These are phyloP conservation scores for Clarias batrachus DNA, from an alignment of 2,113 vertebrate genomes.

Conservation along the genomic window DNA sequence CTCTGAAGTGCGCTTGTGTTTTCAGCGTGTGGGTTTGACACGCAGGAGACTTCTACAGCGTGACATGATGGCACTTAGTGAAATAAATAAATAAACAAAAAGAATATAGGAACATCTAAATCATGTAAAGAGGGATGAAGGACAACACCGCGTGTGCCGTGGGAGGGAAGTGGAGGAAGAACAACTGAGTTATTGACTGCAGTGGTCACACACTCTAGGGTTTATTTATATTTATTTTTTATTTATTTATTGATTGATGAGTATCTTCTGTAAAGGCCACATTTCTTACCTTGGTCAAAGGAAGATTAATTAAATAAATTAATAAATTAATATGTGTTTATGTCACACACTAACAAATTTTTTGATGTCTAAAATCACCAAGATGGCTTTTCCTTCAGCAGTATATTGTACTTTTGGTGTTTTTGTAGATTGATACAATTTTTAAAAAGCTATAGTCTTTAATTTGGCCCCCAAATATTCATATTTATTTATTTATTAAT, in stretches of 20 bases:
- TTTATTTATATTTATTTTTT: neutral
- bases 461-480: too few species aligned
- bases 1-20: slow-evolving; percentile 21
- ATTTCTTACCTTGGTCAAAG: neutral
- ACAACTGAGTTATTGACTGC: neutral
- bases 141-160: neutral
- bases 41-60: neutral
- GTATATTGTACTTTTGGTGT: neutral
- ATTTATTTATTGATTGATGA: neutral
- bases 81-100: neutral
- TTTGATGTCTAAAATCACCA: neutral
- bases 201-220: neutral
- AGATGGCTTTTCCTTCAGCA: neutral
- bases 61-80: neutral
- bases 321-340: neutral
- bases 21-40: neutral
- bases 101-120: neutral
- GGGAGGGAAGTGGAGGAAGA: neutral
- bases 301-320: neutral
- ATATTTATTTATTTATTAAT: neutral
- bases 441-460: neutral
- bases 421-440: neutral
- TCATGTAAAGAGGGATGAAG: neutral
- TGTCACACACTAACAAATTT: neutral
- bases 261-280: neutral